A percentile compares a stretch with the other conserved stretches of the same genome.
Conservation (phyloP, 1,140 invertebrate genomes). For the Panagrolaimus sp. region DNA sequence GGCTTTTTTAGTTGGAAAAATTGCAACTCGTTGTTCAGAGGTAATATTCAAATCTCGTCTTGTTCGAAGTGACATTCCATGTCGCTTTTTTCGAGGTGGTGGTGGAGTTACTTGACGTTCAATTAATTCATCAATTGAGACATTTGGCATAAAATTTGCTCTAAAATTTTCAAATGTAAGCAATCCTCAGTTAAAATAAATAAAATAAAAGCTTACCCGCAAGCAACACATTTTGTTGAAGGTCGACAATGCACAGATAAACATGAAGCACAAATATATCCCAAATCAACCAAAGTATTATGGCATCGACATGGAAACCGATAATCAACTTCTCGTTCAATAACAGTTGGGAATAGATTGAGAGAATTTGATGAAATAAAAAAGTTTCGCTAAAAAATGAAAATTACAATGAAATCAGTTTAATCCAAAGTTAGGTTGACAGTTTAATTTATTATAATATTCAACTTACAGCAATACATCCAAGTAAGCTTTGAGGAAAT, state of each 20-base stretch:
- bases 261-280: constrained; percentile 12
- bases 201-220: background rate
- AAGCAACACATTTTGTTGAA: constrained; percentile 4
- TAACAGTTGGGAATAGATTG: background rate
- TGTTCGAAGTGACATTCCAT: background rate
- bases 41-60: background rate
- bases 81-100: background rate
- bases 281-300: constrained; percentile 1
- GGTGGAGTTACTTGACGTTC: background rate
- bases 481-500: background rate
- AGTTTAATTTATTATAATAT: too few species aligned
- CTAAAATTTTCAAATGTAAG: background rate
- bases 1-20: background rate
- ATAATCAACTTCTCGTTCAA: constrained; percentile 8
- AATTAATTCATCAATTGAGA: background rate
- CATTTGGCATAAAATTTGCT: constrained; percentile 6
- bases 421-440: background rate
- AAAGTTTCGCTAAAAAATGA: background rate
- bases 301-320: constrained; percentile 13
- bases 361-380: background rate
- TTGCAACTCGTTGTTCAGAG: background rate
- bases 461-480: background rate
- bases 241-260: constrained; percentile 10
- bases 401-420: background rate
- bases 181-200: background rate